These are phyloP conservation scores for Temnothorax ravouxi DNA, from an alignment of 2,888 invertebrate genomes.

Conservation along the genomic window DNA sequence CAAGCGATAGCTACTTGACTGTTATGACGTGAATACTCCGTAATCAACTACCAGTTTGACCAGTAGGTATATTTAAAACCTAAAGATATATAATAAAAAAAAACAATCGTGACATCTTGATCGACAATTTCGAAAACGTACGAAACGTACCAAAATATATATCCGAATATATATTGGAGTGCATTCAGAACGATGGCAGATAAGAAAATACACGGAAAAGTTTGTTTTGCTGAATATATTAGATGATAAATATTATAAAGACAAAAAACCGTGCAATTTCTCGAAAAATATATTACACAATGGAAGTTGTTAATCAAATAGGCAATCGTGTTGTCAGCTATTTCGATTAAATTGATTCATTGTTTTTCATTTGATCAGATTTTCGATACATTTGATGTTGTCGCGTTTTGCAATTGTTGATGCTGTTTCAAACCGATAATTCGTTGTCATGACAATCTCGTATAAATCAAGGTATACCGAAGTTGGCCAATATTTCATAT, in stretches of 20 bases:
- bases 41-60: constrained; percentile 8
- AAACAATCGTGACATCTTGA: not conserved
- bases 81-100: not conserved
- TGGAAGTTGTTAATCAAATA: constrained; percentile 10
- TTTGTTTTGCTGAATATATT: not conserved
- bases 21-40: constrained; percentile 7
- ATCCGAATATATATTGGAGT: not conserved
- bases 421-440: constrained; percentile 23
- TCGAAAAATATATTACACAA: constrained; percentile 20
- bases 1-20: constrained; percentile 9
- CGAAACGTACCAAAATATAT: not conserved
- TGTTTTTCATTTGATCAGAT: constrained; percentile 32
- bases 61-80: not conserved
- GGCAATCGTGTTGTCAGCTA: constrained; percentile 9
- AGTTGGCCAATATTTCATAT: constrained; percentile 28
- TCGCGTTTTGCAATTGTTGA: constrained; percentile 12
- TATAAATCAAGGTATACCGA: not conserved
- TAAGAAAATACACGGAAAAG: constrained; percentile 20
- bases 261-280: not conserved
- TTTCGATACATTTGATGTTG: constrained; percentile 27
- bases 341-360: constrained; percentile 39
- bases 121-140: constrained; percentile 10
- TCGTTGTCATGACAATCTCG: not conserved
- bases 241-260: constrained; percentile 19
- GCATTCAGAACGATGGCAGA: constrained; percentile 1